phyloP scores from a whole-genome alignment of 1,140 invertebrate species.

The Drosophila kanapiae region DNA sequence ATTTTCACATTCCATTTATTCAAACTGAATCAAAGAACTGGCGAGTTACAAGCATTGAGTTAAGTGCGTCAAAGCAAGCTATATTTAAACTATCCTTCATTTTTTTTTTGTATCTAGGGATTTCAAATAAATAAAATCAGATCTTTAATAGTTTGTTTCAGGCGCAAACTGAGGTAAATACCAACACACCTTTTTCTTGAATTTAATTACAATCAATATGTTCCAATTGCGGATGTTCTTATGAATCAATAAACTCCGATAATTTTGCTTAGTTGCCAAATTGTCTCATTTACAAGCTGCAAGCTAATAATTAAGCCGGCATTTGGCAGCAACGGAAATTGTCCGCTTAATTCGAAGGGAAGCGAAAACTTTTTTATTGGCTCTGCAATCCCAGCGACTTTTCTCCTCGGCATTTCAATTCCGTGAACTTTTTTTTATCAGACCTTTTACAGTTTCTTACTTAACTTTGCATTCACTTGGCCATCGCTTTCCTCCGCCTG shows the following conservation, averaged over 20 bases:
- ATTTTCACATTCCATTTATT: conserved; percentile 15
- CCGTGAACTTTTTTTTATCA: conserved; percentile 71
- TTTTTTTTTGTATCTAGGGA: not conserved
- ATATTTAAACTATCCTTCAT: not conserved
- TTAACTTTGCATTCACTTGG: conserved; percentile 61
- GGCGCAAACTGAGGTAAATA: not conserved
- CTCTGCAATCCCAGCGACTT: conserved; percentile 32
- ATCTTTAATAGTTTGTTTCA: not conserved
- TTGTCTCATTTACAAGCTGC: conserved; percentile 21
- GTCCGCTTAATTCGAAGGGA: conserved; percentile 50
- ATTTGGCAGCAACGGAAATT: conserved; percentile 57
- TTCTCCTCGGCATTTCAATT: conserved; percentile 40
- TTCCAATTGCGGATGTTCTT: not conserved
- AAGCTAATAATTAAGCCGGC: conserved; percentile 42
- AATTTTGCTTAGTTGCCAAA: conserved; percentile 34
- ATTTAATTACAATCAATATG: not conserved
- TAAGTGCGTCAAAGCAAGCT: not conserved
- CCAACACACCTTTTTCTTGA: not conserved
- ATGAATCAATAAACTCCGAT: conserved; percentile 45
- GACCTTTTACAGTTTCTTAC: conserved; percentile 66
- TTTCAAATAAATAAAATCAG: not conserved
- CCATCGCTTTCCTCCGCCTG: conserved; percentile 6
- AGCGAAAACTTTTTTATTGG: conserved; percentile 70
- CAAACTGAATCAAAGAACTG: conserved; percentile 3
- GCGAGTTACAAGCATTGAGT: not conserved